phyloP scores from a whole-genome alignment of 1,140 invertebrate species.

The Propsilocerus akamusi region DNA sequence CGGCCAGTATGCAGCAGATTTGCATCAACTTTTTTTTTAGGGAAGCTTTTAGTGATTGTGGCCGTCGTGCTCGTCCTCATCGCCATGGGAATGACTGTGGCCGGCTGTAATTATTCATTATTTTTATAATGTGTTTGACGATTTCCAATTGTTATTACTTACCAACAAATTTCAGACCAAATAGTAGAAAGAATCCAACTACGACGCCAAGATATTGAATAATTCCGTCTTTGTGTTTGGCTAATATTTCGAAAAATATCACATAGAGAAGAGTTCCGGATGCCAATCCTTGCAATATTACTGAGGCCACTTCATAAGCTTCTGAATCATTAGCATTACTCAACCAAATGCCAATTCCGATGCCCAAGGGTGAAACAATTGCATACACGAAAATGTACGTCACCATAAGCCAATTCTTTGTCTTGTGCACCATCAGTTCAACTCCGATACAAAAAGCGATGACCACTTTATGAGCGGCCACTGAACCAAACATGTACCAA shows the following conservation, averaged over 20 bases:
- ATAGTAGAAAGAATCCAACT: constrained; percentile 57
- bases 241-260: constrained; percentile 45
- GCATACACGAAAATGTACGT: constrained; percentile 30
- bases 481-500: constrained; percentile 30
- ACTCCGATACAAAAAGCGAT: constrained; percentile 35
- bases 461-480: constrained; percentile 37
- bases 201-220: constrained; percentile 49
- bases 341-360: constrained; percentile 27
- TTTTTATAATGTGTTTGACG: not conserved
- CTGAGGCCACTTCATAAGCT: constrained; percentile 13
- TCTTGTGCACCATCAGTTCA: constrained; percentile 23
- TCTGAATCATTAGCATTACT: constrained; percentile 10
- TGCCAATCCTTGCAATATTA: constrained; percentile 34
- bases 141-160: too few relatives aligned
- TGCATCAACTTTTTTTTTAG: too few relatives aligned
- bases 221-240: constrained; percentile 43
- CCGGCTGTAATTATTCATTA: not conserved
- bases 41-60: not conserved
- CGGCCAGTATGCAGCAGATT: too few relatives aligned
- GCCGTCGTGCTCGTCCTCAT: not conserved
- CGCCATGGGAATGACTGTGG: not conserved
- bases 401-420: constrained; percentile 16
- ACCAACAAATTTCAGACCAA: constrained; percentile 54
- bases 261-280: constrained; percentile 46
- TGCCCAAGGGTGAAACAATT: constrained; percentile 31